phyloP scores from a whole-genome alignment of 2,797 vertebrate genomes.

The Sebastes reedi region DNA sequence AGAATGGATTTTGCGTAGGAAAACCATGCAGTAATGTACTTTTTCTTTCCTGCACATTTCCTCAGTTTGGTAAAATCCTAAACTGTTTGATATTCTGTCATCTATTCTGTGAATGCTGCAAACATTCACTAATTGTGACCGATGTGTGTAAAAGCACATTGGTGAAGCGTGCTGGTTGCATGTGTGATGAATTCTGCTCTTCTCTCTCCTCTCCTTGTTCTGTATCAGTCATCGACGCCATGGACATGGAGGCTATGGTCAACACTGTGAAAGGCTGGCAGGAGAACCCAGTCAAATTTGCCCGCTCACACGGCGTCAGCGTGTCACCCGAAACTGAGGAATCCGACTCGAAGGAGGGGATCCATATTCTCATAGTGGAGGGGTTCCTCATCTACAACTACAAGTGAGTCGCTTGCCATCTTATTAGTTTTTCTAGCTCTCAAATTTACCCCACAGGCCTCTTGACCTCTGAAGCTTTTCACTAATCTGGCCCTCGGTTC shows the following conservation, averaged over 20 bases:
- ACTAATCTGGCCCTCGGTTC: conserved; percentile 26
- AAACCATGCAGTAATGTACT: conserved; percentile 86
- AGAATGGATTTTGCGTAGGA: conserved; percentile 89
- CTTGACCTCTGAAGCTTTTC: conserved; percentile 3
- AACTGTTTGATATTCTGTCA: conserved; percentile 50
- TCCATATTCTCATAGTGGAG: conserved; percentile 92
- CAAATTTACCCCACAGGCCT: not conserved
- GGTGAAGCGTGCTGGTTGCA: not conserved
- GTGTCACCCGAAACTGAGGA: conserved; percentile 69
- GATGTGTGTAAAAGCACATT: conserved; percentile 60
- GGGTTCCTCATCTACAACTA: conserved; percentile 97
- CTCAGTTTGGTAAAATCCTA: conserved; percentile 69
- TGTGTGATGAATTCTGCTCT: conserved; percentile 56
- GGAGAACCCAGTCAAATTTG: conserved; percentile 92
- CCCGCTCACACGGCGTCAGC: conserved; percentile 89
- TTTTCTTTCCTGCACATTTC: conserved; percentile 81
- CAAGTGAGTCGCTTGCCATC: conserved; percentile 78
- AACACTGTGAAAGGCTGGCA: conserved; percentile 92
- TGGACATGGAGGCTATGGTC: conserved; percentile 97
- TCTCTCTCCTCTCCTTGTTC: conserved; percentile 50
- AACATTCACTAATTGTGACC: conserved; percentile 63
- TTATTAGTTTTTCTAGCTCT: not conserved
- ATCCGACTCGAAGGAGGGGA: conserved; percentile 68
- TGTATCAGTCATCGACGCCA: conserved; percentile 85
- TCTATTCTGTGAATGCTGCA: conserved; percentile 65